A percentile compares a stretch with the other conserved stretches of the same genome.
phyloP scores from a whole-genome alignment of 53 echinoderm and acorn worm genomes.

The Patiria pectinifera region DNA sequence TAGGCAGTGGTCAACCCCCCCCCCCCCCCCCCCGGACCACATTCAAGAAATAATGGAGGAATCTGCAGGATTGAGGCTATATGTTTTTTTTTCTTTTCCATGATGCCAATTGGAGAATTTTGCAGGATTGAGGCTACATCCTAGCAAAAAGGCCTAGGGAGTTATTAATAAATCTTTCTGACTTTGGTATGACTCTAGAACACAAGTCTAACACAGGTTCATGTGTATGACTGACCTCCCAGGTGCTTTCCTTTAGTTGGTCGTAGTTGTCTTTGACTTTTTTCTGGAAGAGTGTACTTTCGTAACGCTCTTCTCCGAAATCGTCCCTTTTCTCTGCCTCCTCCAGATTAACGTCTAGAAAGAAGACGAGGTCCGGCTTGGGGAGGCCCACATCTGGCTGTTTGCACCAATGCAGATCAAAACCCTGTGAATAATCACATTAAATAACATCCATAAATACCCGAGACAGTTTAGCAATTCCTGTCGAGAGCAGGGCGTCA shows the following conservation, averaged over 20 bases:
- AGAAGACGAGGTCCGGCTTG: constrained; percentile 89
- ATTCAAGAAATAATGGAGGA: no score
- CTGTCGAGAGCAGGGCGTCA: no score
- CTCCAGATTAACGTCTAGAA: constrained; percentile 65
- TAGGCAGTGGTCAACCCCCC: no score
- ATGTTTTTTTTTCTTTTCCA: no score
- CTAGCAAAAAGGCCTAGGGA: no score
- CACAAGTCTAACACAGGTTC: not conserved
- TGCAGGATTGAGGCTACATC: no score
- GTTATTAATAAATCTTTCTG: no score
- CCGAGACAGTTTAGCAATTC: no score
- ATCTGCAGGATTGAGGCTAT: no score
- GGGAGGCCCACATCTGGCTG: constrained; percentile 86
- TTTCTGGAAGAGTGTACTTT: constrained; percentile 78
- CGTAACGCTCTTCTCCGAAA: constrained; percentile 92
- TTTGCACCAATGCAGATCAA: constrained; percentile 87
- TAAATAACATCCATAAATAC: not conserved
- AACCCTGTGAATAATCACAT: constrained; percentile 65
- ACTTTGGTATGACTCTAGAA: not conserved
- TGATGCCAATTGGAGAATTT: no score
- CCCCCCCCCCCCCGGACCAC: no score
- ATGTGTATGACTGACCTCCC: constrained; percentile 75
- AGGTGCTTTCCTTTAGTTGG: constrained; percentile 70
- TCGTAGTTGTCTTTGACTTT: constrained; percentile 75
- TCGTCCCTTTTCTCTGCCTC: constrained; percentile 74